These are phyloP conservation scores for Polylopha cassiicola DNA, from an alignment of 2,888 invertebrate species.

Conservation along the genomic window DNA sequence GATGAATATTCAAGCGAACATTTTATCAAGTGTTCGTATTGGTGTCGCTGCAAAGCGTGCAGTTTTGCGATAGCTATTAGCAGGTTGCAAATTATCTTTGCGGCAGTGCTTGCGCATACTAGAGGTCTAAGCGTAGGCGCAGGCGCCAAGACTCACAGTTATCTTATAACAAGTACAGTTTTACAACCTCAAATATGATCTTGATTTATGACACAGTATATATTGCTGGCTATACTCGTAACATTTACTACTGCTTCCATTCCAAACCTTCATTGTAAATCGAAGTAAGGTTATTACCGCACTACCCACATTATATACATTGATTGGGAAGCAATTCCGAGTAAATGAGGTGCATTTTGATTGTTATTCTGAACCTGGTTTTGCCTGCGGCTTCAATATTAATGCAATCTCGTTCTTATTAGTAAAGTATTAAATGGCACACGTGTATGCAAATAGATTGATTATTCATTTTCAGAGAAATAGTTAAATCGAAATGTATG, in stretches of 20 bases:
- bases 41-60: no score
- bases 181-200: slow-evolving; percentile 1
- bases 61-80: slow-evolving; percentile 54
- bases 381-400: slow-evolving; percentile 6
- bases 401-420: slow-evolving; percentile 7
- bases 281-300: slow-evolving; percentile 2
- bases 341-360: slow-evolving; percentile 12
- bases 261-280: slow-evolving; percentile 8
- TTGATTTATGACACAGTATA: slow-evolving; percentile 14
- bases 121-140: slow-evolving; percentile 54
- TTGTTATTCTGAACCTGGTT: slow-evolving; percentile 8
- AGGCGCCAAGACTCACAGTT: slow-evolving; percentile 46
- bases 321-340: slow-evolving; percentile 14
- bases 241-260: background rate
- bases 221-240: slow-evolving; percentile 10
- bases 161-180: slow-evolving; percentile 23
- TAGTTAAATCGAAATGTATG: background rate
- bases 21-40: no score
- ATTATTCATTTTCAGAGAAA: slow-evolving; percentile 4
- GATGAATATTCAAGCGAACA: no score
- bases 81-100: slow-evolving; percentile 66
- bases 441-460: slow-evolving; percentile 1
- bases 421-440: slow-evolving; percentile 10
- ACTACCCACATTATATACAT: slow-evolving; percentile 4
- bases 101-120: slow-evolving; percentile 27